phyloP scores from a whole-genome alignment of 1,140 invertebrate species.

The Calephelis nemesis region DNA sequence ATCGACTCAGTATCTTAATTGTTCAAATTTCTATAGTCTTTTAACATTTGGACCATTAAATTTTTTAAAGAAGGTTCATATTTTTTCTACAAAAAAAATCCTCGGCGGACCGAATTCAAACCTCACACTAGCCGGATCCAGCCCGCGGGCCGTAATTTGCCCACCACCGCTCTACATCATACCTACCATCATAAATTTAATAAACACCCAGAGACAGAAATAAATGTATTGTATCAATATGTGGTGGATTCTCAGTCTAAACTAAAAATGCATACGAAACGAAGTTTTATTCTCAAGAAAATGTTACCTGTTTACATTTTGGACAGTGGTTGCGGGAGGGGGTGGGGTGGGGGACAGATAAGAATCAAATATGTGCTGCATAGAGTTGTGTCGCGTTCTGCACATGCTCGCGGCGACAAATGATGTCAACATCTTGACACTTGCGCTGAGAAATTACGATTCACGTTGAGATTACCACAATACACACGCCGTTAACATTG shows the following conservation, averaged over 20 bases:
- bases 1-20: too few relatives aligned
- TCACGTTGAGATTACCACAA: slow-evolving; percentile 41
- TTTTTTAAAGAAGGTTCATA: too few relatives aligned
- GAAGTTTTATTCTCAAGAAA: slow-evolving; percentile 60
- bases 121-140: too few relatives aligned
- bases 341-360: slow-evolving; percentile 59
- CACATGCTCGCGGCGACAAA: slow-evolving; percentile 68
- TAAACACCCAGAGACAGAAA: too few relatives aligned
- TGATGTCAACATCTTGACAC: slow-evolving; percentile 62
- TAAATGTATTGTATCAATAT: not conserved
- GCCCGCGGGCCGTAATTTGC: too few relatives aligned
- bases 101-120: too few relatives aligned
- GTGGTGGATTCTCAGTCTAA: too few relatives aligned
- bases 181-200: too few relatives aligned
- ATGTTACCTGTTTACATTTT: slow-evolving; percentile 69
- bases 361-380: slow-evolving; percentile 78
- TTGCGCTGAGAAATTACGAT: slow-evolving; percentile 51
- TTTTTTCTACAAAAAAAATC: too few relatives aligned
- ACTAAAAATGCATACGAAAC: not conserved
- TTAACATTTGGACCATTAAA: too few relatives aligned
- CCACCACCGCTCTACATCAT: too few relatives aligned
- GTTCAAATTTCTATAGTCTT: too few relatives aligned
- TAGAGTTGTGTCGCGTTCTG: slow-evolving; percentile 51
- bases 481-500: slow-evolving; percentile 35
- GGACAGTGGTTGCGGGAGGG: slow-evolving; percentile 45